phyloP scores from a whole-genome alignment of 2,797 vertebrate species.

The Alosa sapidissima region DNA sequence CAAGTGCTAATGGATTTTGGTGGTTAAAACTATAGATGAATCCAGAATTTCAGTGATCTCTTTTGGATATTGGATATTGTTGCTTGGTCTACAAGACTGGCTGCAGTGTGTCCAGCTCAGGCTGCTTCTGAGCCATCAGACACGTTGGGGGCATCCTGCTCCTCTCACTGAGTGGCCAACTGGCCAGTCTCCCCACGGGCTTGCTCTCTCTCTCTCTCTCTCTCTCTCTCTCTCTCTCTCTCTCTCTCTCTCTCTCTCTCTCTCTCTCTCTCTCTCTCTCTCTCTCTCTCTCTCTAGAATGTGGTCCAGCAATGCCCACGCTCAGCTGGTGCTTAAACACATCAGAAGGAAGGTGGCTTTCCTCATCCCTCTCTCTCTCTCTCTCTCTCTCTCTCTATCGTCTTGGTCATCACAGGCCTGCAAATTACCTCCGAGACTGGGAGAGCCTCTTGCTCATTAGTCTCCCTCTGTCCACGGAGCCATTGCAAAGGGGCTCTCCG shows the following conservation, averaged over 20 bases:
- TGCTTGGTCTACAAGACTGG: background rate
- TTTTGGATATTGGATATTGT: background rate
- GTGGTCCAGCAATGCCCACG: constrained; percentile 64
- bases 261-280: constrained; percentile 29
- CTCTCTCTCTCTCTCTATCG: background rate
- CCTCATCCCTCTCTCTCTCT: constrained; percentile 1
- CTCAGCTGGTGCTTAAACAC: constrained; percentile 56
- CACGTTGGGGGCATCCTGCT: background rate
- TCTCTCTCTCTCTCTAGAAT: constrained; percentile 55
- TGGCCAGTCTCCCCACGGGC: background rate
- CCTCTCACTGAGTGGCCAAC: constrained; percentile 7
- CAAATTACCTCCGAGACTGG: background rate
- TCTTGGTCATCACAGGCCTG: constrained; percentile 1
- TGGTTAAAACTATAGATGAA: no score
- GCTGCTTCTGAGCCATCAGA: background rate
- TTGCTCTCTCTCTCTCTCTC: constrained; percentile 12
- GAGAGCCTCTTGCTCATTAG: constrained; percentile 8
- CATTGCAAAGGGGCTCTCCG: background rate
- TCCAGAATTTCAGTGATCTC: no score
- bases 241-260: constrained; percentile 14
- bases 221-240: constrained; percentile 38
- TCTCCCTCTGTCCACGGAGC: background rate
- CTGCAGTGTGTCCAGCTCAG: background rate
- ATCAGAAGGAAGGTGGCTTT: constrained; percentile 36
- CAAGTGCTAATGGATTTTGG: no score